Evolutionary conservation across 2,888 invertebrate genomes (phyloP).

Genomic region (Fragum fragum): DNA sequence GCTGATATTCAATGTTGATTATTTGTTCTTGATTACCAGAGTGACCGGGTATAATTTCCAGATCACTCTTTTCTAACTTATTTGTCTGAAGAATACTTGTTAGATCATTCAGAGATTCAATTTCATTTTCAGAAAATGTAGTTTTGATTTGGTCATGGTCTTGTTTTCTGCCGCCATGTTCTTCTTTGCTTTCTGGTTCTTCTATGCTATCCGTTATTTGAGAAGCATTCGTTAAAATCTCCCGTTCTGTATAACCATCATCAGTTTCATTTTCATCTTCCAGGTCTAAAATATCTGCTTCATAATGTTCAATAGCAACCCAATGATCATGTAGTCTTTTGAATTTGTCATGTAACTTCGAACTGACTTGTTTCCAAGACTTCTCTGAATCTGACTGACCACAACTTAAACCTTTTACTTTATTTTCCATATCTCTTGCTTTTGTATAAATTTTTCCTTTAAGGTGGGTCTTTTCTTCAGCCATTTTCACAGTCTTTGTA

Average conservation of each 20-base stretch:
- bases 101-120: too few species aligned
- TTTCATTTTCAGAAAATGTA: too few species aligned
- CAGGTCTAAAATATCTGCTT: constrained; percentile 57
- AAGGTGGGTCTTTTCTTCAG: neutral
- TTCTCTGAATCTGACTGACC: neutral
- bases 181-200: too few species aligned
- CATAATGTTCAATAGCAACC: constrained; percentile 58
- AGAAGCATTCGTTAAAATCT: too few species aligned
- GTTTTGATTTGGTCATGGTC: too few species aligned
- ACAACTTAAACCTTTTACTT: constrained; percentile 12
- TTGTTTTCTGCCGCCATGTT: too few species aligned
- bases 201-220: neutral
- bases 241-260: neutral
- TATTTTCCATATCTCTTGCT: constrained; percentile 41
- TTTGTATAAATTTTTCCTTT: constrained; percentile 38
- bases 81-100: too few species aligned
- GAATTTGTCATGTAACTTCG: constrained; percentile 49
- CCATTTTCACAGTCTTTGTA: neutral
- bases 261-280: constrained; percentile 44
- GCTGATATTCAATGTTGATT: too few species aligned
- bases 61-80: too few species aligned
- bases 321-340: constrained; percentile 60
- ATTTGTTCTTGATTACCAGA: too few species aligned
- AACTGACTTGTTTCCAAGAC: constrained; percentile 5
- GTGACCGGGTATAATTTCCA: too few species aligned